These are phyloP conservation scores for Neopelma chrysocephalum DNA, from an alignment of 2,797 vertebrate genomes.

Conservation along the genomic window DNA sequence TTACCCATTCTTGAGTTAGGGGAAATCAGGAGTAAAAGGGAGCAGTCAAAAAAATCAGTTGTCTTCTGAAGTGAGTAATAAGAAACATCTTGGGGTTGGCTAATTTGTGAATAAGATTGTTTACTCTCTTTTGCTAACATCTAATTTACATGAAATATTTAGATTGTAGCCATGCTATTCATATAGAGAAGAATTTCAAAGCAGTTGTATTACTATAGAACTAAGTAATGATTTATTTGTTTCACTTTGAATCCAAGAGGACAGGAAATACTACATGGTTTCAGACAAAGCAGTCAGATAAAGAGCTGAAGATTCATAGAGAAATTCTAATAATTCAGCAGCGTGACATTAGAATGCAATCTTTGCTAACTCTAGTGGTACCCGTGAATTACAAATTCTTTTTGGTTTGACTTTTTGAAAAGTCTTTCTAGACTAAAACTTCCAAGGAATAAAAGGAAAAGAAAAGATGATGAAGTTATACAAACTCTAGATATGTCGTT, in stretches of 20 bases:
- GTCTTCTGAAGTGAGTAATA: neutral
- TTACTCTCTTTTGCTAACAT: neutral
- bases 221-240: neutral
- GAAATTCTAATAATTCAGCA: neutral
- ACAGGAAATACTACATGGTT: neutral
- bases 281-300: neutral
- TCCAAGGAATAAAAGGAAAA: neutral
- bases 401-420: neutral
- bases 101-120: neutral
- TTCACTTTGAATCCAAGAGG: neutral
- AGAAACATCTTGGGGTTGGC: neutral
- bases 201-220: neutral
- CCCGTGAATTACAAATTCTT: neutral
- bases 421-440: neutral
- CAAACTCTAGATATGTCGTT: neutral
- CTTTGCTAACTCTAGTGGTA: neutral
- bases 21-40: neutral
- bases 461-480: neutral
- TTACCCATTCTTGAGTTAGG: neutral
- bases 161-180: neutral
- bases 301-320: neutral
- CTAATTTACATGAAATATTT: neutral
- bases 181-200: neutral
- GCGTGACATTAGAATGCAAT: neutral
- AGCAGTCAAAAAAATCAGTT: neutral